Percentiles rank a stretch among this genome's conserved stretches.
Conservation (phyloP, 2,888 invertebrate species). For the Cephonodes hylas region DNA sequence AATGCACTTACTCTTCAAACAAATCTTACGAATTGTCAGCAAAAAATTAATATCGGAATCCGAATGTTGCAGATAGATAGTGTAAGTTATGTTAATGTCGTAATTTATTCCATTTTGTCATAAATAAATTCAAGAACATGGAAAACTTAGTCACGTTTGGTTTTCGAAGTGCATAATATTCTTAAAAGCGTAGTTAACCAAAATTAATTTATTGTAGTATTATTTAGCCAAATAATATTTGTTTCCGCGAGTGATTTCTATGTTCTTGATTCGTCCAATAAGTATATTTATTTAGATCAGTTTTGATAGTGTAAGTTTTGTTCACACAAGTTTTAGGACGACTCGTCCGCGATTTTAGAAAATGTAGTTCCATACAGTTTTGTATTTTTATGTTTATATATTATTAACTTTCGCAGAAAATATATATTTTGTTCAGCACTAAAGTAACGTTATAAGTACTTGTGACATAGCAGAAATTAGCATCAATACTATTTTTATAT, state of each 20-base stretch:
- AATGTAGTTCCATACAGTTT: background rate
- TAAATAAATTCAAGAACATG: background rate
- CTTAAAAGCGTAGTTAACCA: conserved; percentile 16
- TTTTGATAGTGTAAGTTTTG: background rate
- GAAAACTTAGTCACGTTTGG: conserved; percentile 15
- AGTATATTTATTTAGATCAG: conserved; percentile 14
- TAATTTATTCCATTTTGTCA: conserved; percentile 18
- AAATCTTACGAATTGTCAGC: background rate
- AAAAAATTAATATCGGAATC: background rate
- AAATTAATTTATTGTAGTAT: conserved; percentile 25
- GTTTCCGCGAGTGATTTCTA: conserved; percentile 14
- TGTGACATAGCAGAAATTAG: background rate
- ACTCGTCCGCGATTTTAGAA: background rate
- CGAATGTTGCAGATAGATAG: conserved; percentile 6
- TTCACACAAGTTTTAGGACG: background rate
- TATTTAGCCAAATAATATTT: conserved; percentile 23
- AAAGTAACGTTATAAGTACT: background rate
- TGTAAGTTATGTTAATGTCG: conserved; percentile 19
- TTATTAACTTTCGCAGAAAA: background rate
- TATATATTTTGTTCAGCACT: background rate
- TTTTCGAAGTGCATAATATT: conserved; percentile 20
- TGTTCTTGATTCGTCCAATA: conserved; percentile 14
- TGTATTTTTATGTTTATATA: background rate
- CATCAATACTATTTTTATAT: conserved; percentile 8
- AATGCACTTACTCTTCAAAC: background rate